Base-by-base conservation (phyloP, 2,888 invertebrate genomes). In the Bugula neritina region DNA sequence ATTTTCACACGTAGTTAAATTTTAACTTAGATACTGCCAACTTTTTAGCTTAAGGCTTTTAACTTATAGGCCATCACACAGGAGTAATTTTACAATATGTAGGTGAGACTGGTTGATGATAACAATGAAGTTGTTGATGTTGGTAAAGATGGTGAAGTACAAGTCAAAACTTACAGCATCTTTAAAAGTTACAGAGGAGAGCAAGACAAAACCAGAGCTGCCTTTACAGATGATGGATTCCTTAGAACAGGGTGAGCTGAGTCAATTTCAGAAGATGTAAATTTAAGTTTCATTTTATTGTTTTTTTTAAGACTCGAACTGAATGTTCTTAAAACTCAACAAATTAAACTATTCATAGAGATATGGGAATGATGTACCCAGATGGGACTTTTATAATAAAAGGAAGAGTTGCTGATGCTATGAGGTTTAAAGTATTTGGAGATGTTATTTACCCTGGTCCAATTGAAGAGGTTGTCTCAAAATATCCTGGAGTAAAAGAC, bases 141-240 rank as follows among this genome's bases (percentile, higher is more conserved):
- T 63, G 63, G 63, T 31, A 31, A 63, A 31, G 63, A 25, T 10
- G 63, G 63, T 63, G 63, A 63, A 63, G 31, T 63, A 25, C 63
- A 63, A 29, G 63, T 27, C 2, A 63, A 63, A 34, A 63, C 13
- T 63, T 63, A 17, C 27, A 13, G 21, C 13, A 27, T 27, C 2
- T 63, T 63, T 31, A 63, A 29, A n/a, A 27, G 31, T 13, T 63
- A 63, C 31, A 63, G 34, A 63, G 27, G 27, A 10, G 63, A 63
- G 5, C 31, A 25, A 63, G 29, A 29, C 10, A 21, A 31, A 63
- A 63, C 63, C n/a, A 25, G 27, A 63, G 17, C 21, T 13, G 31
- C 34, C 13, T 34, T 63, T 63, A 63, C 63, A 25, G 27, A 63
- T 13, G 63, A 63, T 31, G 31, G 31, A 31, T 63, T 29, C 27